Evolutionary conservation across 1,140 invertebrate genomes (phyloP).

Genomic region (Probaryconus sp.): DNA sequence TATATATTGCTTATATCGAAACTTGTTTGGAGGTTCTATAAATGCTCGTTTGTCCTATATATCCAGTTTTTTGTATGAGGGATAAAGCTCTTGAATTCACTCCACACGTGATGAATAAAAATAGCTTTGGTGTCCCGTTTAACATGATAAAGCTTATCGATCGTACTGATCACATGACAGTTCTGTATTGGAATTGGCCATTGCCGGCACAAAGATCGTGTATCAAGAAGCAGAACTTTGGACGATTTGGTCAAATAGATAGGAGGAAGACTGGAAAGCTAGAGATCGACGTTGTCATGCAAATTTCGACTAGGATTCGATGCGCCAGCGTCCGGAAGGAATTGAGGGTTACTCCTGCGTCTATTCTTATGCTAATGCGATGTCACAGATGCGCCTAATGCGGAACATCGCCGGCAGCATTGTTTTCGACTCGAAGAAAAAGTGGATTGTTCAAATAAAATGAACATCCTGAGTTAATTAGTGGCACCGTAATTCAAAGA

Average conservation of each 20-base stretch:
- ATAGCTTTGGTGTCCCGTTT: conserved; percentile 7
- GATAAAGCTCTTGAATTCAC: no score
- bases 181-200: background rate
- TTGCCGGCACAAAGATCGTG: conserved; percentile 6
- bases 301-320: conserved; percentile 47
- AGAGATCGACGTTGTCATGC: conserved; percentile 57
- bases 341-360: conserved; percentile 34
- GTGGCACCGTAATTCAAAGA: no score
- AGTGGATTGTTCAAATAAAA: conserved; percentile 40
- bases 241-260: conserved; percentile 29
- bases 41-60: no score
- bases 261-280: conserved; percentile 31
- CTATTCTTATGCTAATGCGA: conserved; percentile 63
- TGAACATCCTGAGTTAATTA: conserved; percentile 16
- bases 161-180: conserved; percentile 4
- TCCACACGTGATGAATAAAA: no score
- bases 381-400: conserved; percentile 51
- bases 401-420: conserved; percentile 21
- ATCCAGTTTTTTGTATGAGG: no score
- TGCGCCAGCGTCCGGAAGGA: conserved; percentile 18
- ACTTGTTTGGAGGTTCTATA: no score
- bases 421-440: conserved; percentile 18
- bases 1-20: no score
- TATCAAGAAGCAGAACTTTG: conserved; percentile 27
- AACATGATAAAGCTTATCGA: conserved; percentile 21